Base-by-base conservation (phyloP, 1,140 invertebrate genomes). In the Danaus melanippus region DNA sequence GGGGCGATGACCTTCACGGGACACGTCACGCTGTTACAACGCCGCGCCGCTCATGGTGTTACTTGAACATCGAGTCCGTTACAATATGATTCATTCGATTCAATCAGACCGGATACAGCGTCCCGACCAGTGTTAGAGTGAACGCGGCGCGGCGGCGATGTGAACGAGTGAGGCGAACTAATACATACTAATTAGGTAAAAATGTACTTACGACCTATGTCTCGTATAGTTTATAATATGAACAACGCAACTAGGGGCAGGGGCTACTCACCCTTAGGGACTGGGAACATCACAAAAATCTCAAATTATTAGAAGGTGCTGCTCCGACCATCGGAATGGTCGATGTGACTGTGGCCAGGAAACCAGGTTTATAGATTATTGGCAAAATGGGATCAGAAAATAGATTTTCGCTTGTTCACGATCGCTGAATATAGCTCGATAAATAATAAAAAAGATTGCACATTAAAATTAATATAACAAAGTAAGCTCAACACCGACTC, bases 161-260 rank as follows among this genome's bases (percentile, higher is more conserved):
- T 21, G 44, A 79, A 79, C 79, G 76, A 71, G 71, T 72, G 76
- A 76, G 73, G 73, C 53, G 64, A 54, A 58, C 71, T 83, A 74
- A 69, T 72, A 69, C 55, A 68, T 42, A 71, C 80, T 84, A 81
- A 73, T 79, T 78, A 84, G 63, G 69, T 79, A 80, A 64, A 76
- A 79, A 82, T 75, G 65, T 78, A 76, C 76, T 78, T 82, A 78
- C 50, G 45, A 60, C 52, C 74, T 79, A 79, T 7, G 21, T 32
- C 63, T 66, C 71, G 67, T 77, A 79, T 70, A 68, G 62, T 69
- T 58, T 79, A 82, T 67, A 68, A 69, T 75, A 74, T 74, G 74
- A 84, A 80, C 80, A 80, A 82, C 70, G 66, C 69, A 78, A 77
- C 80, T 84, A 81, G 63, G 67, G 59, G 45, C 70, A 78, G 58